Conservation (phyloP, 1,140 invertebrate genomes). For the Eurosta solidaginis region DNA sequence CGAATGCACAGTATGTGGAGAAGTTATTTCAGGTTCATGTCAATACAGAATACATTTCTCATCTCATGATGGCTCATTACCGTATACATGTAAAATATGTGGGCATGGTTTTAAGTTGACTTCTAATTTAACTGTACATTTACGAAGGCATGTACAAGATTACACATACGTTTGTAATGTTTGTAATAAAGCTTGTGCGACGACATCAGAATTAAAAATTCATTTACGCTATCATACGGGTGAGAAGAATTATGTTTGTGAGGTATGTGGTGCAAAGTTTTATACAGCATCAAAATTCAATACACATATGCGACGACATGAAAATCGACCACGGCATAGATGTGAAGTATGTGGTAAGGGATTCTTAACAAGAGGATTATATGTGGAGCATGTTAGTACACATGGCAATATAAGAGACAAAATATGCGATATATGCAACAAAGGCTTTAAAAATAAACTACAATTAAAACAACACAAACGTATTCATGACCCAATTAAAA, state of each 20-base stretch:
- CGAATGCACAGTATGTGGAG: slow-evolving; percentile 4
- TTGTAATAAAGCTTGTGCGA: slow-evolving; percentile 23
- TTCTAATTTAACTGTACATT: slow-evolving; percentile 18
- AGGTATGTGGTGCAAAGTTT: slow-evolving; percentile 40
- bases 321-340: slow-evolving; percentile 19
- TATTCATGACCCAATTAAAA: not conserved
- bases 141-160: slow-evolving; percentile 29
- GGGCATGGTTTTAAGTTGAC: slow-evolving; percentile 37
- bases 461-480: not conserved
- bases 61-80: slow-evolving; percentile 11
- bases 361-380: slow-evolving; percentile 26
- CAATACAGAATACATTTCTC: slow-evolving; percentile 13
- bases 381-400: slow-evolving; percentile 22
- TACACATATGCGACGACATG: slow-evolving; percentile 29
- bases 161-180: not conserved
- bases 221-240: slow-evolving; percentile 41
- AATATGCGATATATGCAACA: slow-evolving; percentile 27
- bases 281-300: slow-evolving; percentile 15
- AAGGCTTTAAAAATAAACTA: slow-evolving; percentile 28
- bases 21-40: not conserved
- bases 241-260: slow-evolving; percentile 41
- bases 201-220: slow-evolving; percentile 34
- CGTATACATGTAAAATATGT: slow-evolving; percentile 41
- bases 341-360: slow-evolving; percentile 31
- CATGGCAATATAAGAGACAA: not conserved